Evolutionary conservation across 2,797 vertebrate genomes (phyloP).

Genomic region (Sciurus carolinensis): DNA sequence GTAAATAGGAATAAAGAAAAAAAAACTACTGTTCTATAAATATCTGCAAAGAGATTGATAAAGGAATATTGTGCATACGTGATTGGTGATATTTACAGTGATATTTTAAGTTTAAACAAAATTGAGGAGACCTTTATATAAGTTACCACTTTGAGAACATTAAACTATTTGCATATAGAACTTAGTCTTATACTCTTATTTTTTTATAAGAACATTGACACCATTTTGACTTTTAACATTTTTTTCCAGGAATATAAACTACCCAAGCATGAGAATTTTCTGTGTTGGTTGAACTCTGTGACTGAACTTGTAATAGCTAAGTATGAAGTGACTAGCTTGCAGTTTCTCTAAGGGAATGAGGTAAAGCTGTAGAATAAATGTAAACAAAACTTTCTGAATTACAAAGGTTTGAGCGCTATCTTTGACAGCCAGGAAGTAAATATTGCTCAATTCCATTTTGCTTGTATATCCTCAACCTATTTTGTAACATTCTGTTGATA

Average conservation of each 20-base stretch:
- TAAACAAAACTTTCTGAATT: background rate
- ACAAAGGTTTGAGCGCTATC: slow-evolving; percentile 32
- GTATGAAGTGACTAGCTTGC: background rate
- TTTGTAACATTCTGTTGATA: background rate
- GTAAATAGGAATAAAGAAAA: background rate
- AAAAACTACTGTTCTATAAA: background rate
- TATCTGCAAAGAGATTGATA: background rate
- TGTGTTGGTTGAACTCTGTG: background rate
- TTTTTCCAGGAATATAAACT: background rate
- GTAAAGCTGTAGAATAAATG: slow-evolving; percentile 16
- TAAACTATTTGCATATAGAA: background rate
- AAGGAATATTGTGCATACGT: background rate
- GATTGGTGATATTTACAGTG: background rate
- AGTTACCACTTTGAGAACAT: background rate
- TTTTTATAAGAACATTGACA: background rate
- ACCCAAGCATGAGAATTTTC: background rate
- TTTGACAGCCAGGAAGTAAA: slow-evolving; percentile 34
- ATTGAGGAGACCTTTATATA: background rate
- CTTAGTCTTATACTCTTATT: background rate
- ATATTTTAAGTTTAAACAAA: slow-evolving; percentile 29
- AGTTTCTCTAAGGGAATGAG: background rate
- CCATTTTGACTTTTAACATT: background rate
- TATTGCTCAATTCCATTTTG: background rate
- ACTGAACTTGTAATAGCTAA: background rate
- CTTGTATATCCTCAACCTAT: background rate